Conservation (phyloP, 1,140 invertebrate genomes). For the Andricus grossulariae region DNA sequence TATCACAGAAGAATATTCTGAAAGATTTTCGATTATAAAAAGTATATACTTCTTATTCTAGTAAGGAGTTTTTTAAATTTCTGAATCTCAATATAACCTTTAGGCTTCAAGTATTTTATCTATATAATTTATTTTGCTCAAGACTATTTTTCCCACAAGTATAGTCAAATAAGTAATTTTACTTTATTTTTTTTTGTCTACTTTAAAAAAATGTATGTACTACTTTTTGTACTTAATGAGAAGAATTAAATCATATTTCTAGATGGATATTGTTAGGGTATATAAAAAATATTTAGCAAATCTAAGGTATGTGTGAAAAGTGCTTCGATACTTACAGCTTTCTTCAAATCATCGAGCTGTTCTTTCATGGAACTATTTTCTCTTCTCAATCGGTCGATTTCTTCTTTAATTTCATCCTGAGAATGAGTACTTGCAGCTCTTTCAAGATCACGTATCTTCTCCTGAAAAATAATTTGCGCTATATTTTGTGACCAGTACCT, state of each 20-base stretch:
- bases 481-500: not conserved
- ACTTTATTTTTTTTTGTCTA: too few relatives aligned
- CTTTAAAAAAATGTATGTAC: not conserved
- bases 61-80: too few relatives aligned
- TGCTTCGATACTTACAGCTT: constrained; percentile 76
- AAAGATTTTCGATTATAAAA: too few relatives aligned
- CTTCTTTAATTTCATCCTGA: constrained; percentile 83
- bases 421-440: constrained; percentile 73
- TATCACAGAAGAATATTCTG: too few relatives aligned
- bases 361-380: constrained; percentile 84
- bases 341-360: constrained; percentile 82
- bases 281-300: too few relatives aligned
- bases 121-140: too few relatives aligned
- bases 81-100: too few relatives aligned
- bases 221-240: not conserved
- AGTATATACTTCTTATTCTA: too few relatives aligned
- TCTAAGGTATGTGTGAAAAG: not conserved
- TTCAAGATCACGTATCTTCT: constrained; percentile 81
- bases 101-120: too few relatives aligned
- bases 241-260: not conserved
- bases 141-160: too few relatives aligned
- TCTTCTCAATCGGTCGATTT: constrained; percentile 84
- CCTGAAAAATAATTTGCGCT: constrained; percentile 70
- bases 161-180: too few relatives aligned
- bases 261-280: too few relatives aligned